Conservation (phyloP, 2,113 vertebrate genomes). For the Dolichallabes microphthalmus region DNA sequence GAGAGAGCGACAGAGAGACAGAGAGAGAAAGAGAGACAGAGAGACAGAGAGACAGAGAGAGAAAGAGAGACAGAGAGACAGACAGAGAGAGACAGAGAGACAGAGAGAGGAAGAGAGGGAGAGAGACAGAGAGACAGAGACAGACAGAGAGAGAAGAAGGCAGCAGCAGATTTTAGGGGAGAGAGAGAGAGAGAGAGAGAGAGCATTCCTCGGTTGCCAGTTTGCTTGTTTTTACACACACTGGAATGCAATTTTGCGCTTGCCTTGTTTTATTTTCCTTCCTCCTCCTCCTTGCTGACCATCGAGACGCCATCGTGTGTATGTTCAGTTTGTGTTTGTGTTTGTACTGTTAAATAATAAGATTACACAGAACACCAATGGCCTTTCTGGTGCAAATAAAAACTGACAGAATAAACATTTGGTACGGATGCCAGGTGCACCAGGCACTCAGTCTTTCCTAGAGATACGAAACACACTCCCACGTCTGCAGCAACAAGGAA, state of each 20-base stretch:
- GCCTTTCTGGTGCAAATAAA: neutral
- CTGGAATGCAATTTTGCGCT: neutral
- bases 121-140: neutral
- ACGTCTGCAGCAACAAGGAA: neutral
- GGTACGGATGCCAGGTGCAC: neutral
- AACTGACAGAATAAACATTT: neutral
- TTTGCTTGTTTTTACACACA: neutral
- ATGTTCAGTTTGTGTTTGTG: neutral
- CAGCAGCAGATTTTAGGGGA: neutral
- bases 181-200: neutral
- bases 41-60: neutral
- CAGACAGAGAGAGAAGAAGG: too few species aligned
- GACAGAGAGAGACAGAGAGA: conserved; percentile 4
- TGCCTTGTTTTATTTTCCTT: neutral
- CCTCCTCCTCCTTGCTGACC: neutral
- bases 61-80: conserved; percentile 13
- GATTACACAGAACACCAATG: neutral
- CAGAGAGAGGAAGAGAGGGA: too few species aligned
- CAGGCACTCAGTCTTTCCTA: neutral
- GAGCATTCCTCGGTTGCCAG: neutral
- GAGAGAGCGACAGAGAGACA: too few species aligned
- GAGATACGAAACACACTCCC: neutral
- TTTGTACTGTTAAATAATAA: neutral
- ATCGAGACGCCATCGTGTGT: neutral
- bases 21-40: conserved; percentile 4